Percentiles rank a stretch among this genome's conserved stretches.
Evolutionary conservation across 2,888 invertebrate species (phyloP).

Genomic region (Drosophila emarginata): DNA sequence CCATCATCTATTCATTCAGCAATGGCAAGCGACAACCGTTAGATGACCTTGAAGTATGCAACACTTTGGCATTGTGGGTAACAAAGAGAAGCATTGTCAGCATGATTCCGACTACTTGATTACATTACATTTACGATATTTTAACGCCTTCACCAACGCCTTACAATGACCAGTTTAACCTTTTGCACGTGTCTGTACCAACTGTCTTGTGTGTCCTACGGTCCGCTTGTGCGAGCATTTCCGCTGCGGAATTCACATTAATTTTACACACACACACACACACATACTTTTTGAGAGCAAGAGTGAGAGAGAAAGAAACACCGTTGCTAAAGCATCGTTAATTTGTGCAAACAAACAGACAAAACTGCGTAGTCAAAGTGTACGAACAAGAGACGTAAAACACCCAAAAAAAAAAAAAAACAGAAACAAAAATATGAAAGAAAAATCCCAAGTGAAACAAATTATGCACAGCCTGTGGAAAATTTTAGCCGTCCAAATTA

Average conservation of each 20-base stretch:
- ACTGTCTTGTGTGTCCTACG: conserved; percentile 17
- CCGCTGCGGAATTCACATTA: conserved; percentile 73
- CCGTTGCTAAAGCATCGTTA: conserved; percentile 64
- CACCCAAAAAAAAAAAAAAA: conserved; percentile 26
- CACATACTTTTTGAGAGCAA: neutral
- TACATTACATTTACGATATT: conserved; percentile 56
- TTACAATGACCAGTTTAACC: conserved; percentile 66
- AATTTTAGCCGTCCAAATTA: conserved; percentile 30
- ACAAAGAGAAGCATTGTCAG: conserved; percentile 35
- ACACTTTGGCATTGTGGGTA: conserved; percentile 61
- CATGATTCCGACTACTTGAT: conserved; percentile 41
- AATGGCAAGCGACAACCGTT: conserved; percentile 12
- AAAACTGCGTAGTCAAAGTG: conserved; percentile 27
- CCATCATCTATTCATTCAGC: neutral
- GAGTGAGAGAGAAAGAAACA: conserved; percentile 21
- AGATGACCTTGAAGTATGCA: conserved; percentile 73
- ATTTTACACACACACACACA: conserved; percentile 54
- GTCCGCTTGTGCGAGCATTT: conserved; percentile 54
- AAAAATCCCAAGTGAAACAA: conserved; percentile 35
- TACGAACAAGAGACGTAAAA: conserved; percentile 2
- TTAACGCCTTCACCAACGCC: conserved; percentile 52
- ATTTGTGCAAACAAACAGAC: conserved; percentile 69
- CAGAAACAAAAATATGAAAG: neutral
- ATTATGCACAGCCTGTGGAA: conserved; percentile 57
- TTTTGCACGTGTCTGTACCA: conserved; percentile 56